Base-by-base conservation (phyloP, 1,140 invertebrate species). In the Polyergus mexicanus region DNA sequence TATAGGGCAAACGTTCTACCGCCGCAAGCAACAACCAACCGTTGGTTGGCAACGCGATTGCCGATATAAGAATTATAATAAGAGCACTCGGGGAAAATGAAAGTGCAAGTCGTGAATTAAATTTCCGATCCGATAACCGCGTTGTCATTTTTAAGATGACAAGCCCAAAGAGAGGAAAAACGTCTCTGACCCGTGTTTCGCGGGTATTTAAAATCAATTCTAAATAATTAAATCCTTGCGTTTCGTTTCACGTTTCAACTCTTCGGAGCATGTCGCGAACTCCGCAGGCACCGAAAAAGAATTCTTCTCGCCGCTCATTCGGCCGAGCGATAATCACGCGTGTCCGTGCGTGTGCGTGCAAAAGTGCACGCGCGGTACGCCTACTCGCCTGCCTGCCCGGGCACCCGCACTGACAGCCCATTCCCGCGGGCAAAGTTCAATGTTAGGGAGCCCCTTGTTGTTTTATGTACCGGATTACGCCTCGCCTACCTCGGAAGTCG, bases 401-500 rank as follows among this genome's bases (percentile, higher is more conserved):
- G 51, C 38, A 62, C 54, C 47, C 44, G 74, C 56, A 74, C 88
- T 87, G 86, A 91, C 85, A 91, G 88, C 76, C 77, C 83, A 65
- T 84, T 91, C 90, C 85, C 83, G 75, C 77, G 87, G 87, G 88
- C 87, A 91, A 92, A 92, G 90, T 92, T 92, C 91, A 89, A 84
- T 84, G 86, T 71, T 90, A 89, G 72, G 72, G 56, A 68, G 69
- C 72, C 83, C 72, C 84, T 90, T 88, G 86, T 89, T 91, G 86
- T 87, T 91, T 88, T 91, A 89, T 84, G 71, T 89, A 88, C 84
- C 85, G 84, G 87, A 91, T 92, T 92, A 90, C 87, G 77, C 80
- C 44, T 86, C 72, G 77, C 77, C 84, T 86, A 58, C 47, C 72
- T 68, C 85, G 84, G 87, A 89, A 89, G 77, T 78, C 63, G 51